These are phyloP conservation scores for Drosophila pegasa DNA, from an alignment of 2,888 invertebrate genomes.

Conservation along the genomic window DNA sequence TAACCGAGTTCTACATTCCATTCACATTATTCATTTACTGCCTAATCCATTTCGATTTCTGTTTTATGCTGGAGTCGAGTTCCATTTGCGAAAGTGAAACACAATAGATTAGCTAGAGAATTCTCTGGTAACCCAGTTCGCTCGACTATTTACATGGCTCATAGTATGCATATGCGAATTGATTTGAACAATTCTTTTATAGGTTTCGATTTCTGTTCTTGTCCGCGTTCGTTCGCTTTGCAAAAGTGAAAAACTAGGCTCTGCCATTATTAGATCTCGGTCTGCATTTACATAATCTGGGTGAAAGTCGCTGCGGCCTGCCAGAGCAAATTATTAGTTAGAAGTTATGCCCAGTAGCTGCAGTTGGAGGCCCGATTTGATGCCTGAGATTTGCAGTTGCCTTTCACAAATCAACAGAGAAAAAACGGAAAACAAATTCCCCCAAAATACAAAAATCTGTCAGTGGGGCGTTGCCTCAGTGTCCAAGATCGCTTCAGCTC, in stretches of 20 bases:
- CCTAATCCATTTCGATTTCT: slow-evolving; percentile 57
- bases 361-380: slow-evolving; percentile 40
- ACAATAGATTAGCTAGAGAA: not conserved
- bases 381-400: slow-evolving; percentile 44
- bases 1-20: slow-evolving; percentile 30
- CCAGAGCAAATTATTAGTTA: slow-evolving; percentile 67
- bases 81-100: slow-evolving; percentile 22
- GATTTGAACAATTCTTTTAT: slow-evolving; percentile 12
- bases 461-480: slow-evolving; percentile 76
- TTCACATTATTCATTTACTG: slow-evolving; percentile 31
- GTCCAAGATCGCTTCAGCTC: slow-evolving; percentile 57
- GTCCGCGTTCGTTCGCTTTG: slow-evolving; percentile 53
- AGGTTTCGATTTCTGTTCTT: slow-evolving; percentile 63
- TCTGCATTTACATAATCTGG: slow-evolving; percentile 71
- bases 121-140: not conserved
- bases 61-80: slow-evolving; percentile 35
- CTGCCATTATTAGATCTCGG: slow-evolving; percentile 28
- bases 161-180: not conserved
- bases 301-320: slow-evolving; percentile 58
- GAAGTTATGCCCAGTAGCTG: slow-evolving; percentile 63
- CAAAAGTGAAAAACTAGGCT: slow-evolving; percentile 72
- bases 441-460: slow-evolving; percentile 66
- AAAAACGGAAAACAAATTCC: slow-evolving; percentile 27
- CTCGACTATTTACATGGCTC: not conserved
- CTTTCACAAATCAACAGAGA: slow-evolving; percentile 76